A percentile compares a stretch with the other conserved stretches of the same genome.
Conservation (phyloP, 2,888 invertebrate genomes). For the Tachina fera region DNA sequence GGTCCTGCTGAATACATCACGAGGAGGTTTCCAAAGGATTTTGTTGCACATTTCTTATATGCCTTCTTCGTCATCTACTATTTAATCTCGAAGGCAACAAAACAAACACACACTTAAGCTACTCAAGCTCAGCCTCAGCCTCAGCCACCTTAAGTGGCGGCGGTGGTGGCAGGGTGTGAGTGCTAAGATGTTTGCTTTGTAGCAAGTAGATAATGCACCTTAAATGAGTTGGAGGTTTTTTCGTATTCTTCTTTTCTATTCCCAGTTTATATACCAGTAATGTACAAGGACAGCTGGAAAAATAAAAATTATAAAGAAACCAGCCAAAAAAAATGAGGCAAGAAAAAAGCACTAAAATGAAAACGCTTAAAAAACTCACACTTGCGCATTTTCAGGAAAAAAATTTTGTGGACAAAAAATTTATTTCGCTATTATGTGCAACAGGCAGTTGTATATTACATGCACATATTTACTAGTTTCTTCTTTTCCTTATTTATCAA, state of each 20-base stretch:
- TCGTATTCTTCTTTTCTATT: constrained; percentile 26
- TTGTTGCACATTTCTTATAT: constrained; percentile 21
- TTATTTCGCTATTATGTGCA: constrained; percentile 62
- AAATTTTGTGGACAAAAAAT: constrained; percentile 62
- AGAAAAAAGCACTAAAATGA: constrained; percentile 32
- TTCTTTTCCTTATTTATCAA: constrained; percentile 24
- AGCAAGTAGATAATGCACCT: constrained; percentile 54
- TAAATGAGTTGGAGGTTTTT: constrained; percentile 49
- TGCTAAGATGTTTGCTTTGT: constrained; percentile 40
- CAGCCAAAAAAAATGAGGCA: constrained; percentile 53
- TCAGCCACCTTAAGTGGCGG: neutral
- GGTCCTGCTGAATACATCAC: constrained; percentile 8
- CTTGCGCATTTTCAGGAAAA: constrained; percentile 67
- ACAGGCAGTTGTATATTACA: constrained; percentile 65
- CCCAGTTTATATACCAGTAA: constrained; percentile 9
- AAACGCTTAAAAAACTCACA: constrained; percentile 67
- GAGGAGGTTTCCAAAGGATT: constrained; percentile 17
- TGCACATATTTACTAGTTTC: constrained; percentile 22
- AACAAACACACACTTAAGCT: neutral
- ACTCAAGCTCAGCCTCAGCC: neutral
- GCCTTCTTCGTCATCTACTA: neutral
- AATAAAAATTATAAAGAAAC: constrained; percentile 46
- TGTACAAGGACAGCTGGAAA: constrained; percentile 57
- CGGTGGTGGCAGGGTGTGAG: neutral
- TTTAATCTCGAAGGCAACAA: constrained; percentile 29